These are phyloP conservation scores for Chrysolina oricalcia DNA, from an alignment of 2,888 invertebrate species.

Conservation along the genomic window DNA sequence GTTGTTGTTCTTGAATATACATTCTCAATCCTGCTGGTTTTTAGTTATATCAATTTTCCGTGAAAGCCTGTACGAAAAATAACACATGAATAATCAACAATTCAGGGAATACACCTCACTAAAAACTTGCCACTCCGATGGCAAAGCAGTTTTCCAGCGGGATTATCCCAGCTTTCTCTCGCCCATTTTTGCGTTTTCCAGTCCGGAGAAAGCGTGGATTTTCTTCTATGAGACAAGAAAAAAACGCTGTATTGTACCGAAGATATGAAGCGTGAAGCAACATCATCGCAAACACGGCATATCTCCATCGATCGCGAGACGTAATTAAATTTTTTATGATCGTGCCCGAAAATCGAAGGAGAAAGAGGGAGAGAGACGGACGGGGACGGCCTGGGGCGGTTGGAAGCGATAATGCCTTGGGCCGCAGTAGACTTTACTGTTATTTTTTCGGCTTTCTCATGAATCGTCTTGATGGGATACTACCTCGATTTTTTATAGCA, in stretches of 20 bases:
- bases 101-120: too few relatives aligned
- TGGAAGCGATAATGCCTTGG: background rate
- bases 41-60: too few relatives aligned
- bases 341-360: background rate
- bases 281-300: background rate
- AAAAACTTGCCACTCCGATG: too few relatives aligned
- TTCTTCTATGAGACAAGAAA: background rate
- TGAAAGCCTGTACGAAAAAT: too few relatives aligned
- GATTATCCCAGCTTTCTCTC: background rate
- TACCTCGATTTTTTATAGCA: slow-evolving; percentile 14
- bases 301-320: slow-evolving; percentile 7
- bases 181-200: background rate
- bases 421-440: background rate
- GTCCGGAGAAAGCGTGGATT: background rate
- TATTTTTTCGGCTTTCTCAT: slow-evolving; percentile 13
- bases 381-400: background rate
- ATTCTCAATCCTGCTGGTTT: too few relatives aligned
- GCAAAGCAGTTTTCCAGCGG: too few relatives aligned
- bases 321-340: slow-evolving; percentile 17
- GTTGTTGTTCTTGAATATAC: too few relatives aligned
- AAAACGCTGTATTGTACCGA: background rate
- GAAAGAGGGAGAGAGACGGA: too few relatives aligned
- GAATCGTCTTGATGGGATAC: slow-evolving; percentile 4
- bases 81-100: too few relatives aligned
- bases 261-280: background rate